Conservation (phyloP, 30 jellyfish, hydroid and myxozoan genomes). For the Mastigias papua region DNA sequence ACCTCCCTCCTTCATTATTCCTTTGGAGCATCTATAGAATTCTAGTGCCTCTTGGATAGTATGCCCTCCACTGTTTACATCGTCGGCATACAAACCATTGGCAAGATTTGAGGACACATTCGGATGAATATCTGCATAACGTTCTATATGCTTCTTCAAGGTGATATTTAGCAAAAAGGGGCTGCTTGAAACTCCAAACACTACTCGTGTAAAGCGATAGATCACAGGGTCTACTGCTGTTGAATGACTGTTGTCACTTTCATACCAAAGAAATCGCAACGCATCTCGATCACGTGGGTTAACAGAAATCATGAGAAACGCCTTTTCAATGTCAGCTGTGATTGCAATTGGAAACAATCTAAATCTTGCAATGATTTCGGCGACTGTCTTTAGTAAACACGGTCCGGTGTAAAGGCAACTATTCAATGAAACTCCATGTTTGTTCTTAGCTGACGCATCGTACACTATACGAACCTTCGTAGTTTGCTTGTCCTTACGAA, state of each 20-base stretch:
- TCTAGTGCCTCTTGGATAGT: neutral
- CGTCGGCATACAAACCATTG: neutral
- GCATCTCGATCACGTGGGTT: neutral
- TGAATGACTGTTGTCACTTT: neutral
- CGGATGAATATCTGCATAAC: neutral
- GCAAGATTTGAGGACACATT: neutral
- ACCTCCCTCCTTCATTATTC: neutral
- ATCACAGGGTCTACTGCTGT: neutral
- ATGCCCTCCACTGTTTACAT: conserved; percentile 12
- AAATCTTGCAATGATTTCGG: conserved; percentile 32
- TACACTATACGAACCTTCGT: conserved; percentile 20
- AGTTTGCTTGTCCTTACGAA: conserved; percentile 8
- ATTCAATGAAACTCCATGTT: neutral
- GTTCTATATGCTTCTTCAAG: conserved; percentile 1
- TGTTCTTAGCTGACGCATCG: conserved; percentile 14
- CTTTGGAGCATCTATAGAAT: neutral
- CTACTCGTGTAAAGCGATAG: conserved; percentile 6
- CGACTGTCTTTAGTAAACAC: conserved; percentile 23
- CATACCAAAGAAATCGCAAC: neutral
- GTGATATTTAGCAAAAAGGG: conserved; percentile 14
- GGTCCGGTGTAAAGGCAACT: conserved; percentile 32
- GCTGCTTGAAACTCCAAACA: neutral
- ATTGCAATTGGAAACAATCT: conserved; percentile 13
- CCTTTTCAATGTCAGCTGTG: conserved; percentile 12
- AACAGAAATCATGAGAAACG: conserved; percentile 2